Evolutionary conservation across 2,113 vertebrate species (phyloP).

Genomic region (Chaetorhynchus papuensis): DNA sequence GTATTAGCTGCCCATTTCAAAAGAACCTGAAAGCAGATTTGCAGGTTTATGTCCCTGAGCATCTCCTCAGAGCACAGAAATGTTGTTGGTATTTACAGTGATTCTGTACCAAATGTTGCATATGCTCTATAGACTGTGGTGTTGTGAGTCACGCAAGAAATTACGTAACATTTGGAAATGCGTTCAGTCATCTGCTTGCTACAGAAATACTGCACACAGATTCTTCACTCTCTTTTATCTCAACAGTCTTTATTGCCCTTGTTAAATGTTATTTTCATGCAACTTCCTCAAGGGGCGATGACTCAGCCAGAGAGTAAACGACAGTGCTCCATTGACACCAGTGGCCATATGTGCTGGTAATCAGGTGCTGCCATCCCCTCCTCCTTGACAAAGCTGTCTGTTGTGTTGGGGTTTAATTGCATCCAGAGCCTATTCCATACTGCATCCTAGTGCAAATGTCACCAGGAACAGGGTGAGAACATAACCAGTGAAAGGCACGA

Average conservation of each 20-base stretch:
- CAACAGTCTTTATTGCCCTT: slow-evolving; percentile 23
- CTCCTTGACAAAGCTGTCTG: background rate
- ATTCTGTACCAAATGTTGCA: background rate
- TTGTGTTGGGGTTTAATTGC: background rate
- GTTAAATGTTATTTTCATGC: slow-evolving; percentile 38
- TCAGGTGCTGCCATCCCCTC: background rate
- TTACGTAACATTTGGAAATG: slow-evolving; percentile 42
- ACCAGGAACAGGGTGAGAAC: background rate
- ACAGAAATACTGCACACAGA: slow-evolving; percentile 9
- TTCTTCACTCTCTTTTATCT: slow-evolving; percentile 4
- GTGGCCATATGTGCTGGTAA: background rate
- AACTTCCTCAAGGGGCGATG: slow-evolving; percentile 23
- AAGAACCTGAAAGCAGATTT: background rate
- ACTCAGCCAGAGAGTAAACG: background rate
- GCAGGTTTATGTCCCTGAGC: background rate
- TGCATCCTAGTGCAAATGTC: background rate
- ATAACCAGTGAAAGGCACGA: background rate
- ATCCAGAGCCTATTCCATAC: background rate
- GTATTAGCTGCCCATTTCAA: background rate
- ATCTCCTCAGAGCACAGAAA: background rate
- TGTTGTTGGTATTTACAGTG: slow-evolving; percentile 10
- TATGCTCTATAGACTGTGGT: background rate
- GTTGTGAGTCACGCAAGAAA: slow-evolving; percentile 3
- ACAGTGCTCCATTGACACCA: background rate
- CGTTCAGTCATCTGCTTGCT: slow-evolving; percentile 33